These are phyloP conservation scores for Cuniculus paca DNA, from an alignment of 2,797 vertebrate species.

Conservation along the genomic window DNA sequence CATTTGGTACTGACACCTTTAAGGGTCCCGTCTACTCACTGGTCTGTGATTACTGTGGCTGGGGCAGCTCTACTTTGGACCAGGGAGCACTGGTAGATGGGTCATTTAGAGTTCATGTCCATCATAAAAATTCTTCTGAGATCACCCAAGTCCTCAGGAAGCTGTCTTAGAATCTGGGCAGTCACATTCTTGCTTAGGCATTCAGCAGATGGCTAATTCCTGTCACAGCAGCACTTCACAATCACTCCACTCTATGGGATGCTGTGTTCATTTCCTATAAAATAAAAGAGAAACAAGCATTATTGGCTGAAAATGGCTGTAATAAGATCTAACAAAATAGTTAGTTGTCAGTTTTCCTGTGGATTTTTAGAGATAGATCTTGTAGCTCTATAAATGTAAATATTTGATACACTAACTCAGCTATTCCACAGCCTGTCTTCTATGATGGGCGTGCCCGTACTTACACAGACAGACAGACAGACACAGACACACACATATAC, in stretches of 20 bases:
- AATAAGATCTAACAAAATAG: constrained; percentile 50
- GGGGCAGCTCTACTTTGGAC: constrained; percentile 18
- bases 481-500: neutral
- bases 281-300: constrained; percentile 46
- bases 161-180: neutral
- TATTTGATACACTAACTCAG: neutral
- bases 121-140: constrained; percentile 19
- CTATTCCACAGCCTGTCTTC: neutral
- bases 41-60: neutral
- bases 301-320: constrained; percentile 57
- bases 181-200: neutral
- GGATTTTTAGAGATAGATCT: neutral
- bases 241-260: neutral
- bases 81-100: neutral
- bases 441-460: too few relatives aligned
- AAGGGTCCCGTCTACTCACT: neutral
- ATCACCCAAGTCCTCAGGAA: constrained; percentile 33
- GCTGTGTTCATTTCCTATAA: constrained; percentile 57
- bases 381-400: neutral
- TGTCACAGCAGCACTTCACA: neutral
- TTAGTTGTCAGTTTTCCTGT: neutral
- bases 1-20: neutral
- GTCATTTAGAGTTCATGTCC: constrained; percentile 12
- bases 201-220: constrained; percentile 64
- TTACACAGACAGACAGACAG: fast-evolving